Evolutionary conservation across 2,888 invertebrate species (phyloP).

Genomic region (Orthosia cruda): DNA sequence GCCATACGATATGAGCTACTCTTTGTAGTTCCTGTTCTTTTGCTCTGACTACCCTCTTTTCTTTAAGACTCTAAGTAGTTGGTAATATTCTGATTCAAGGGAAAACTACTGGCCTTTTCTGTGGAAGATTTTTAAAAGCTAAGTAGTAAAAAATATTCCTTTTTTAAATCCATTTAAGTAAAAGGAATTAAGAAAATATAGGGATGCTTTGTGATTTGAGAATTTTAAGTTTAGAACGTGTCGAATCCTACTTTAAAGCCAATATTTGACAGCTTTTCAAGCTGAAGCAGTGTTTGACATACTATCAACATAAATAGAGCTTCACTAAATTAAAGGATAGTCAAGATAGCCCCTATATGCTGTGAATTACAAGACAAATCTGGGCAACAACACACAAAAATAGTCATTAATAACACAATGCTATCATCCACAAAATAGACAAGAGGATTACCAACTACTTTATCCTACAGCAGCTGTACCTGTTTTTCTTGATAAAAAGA

Average conservation of each 20-base stretch:
- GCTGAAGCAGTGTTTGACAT: too few relatives aligned
- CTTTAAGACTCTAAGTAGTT: not conserved
- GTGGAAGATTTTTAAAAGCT: not conserved
- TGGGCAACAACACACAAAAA: not conserved
- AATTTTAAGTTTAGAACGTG: too few relatives aligned
- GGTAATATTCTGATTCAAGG: constrained; percentile 12
- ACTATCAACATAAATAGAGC: not conserved
- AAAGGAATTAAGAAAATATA: too few relatives aligned
- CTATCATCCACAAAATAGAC: not conserved
- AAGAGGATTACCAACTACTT: not conserved
- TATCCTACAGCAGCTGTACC: too few relatives aligned
- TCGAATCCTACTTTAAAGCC: too few relatives aligned
- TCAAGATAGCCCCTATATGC: not conserved
- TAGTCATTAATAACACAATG: not conserved
- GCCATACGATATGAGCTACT: constrained; percentile 62
- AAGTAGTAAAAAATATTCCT: not conserved
- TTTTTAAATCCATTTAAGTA: too few relatives aligned
- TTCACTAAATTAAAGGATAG: not conserved
- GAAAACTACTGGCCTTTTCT: not conserved
- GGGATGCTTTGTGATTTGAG: too few relatives aligned
- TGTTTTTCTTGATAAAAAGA: too few relatives aligned
- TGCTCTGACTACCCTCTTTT: constrained; percentile 13
- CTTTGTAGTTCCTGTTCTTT: constrained; percentile 53
- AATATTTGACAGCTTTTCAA: too few relatives aligned
- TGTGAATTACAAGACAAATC: not conserved